Base-by-base conservation (phyloP, 2,113 vertebrate species). In the Atrichornis clamosus region DNA sequence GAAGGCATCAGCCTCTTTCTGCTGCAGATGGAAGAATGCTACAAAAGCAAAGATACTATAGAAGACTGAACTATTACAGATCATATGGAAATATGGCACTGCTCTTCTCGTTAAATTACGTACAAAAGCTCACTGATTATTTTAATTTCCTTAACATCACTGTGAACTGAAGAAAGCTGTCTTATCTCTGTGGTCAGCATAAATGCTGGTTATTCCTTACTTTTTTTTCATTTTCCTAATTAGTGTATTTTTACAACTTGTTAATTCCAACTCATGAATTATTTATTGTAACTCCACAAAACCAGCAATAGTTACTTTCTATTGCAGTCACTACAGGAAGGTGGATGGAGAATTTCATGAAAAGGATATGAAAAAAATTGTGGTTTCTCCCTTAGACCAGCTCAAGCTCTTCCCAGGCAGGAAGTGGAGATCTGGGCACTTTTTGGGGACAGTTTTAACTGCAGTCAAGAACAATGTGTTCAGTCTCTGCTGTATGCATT, bases 121-220 rank as follows among this genome's bases (percentile, higher is more conserved):
- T 50, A 42, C 46, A 85, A 70, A 86, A 27, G 18, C 35, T 83
- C 47, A 20, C 11, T 28, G 50, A n/a, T 67, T 4, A 85, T 63
- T 85, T 93, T 70, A 26, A 70, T 92, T 84, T 88, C 52, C 39
- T 53, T 77, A 74, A 70, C 16, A 10, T 67, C 28, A 33, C 39
- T 42, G 30, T 55, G 75, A 93, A 35, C 21, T 58, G 73, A 78
- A 76, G 84, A 79, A 85, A 83, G 59, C 56, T 90, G 63, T 79
- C 72, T 94, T 91, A 63, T 90, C 79, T 89, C 77, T 80, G 76
- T 62, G 84, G 84, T 95, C 95, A 97, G 65, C 78, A 70, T 35
- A 91, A 96, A 95, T 28, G 42, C 74, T 41, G 19, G 37, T 27
- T 84, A 85, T 84, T n/a, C 27, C 56, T 75, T 92, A 80, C 87